Base-by-base conservation (phyloP, 2,113 vertebrate genomes). In the Megaceryle torquata region DNA sequence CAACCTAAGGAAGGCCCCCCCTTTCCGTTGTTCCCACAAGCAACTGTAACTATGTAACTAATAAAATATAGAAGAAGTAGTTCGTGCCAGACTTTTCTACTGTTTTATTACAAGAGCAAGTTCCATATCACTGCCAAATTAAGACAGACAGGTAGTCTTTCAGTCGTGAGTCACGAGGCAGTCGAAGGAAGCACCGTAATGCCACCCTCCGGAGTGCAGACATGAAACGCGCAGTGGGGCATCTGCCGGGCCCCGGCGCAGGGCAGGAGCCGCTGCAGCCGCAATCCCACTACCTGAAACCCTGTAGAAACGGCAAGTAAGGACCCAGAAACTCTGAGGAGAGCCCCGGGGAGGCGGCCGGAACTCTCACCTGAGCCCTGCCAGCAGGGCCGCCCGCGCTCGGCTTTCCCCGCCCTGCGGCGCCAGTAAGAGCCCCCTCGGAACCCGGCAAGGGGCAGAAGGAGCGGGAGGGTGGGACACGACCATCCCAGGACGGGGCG, bases 151-250 rank as follows among this genome's bases (percentile, higher is more conserved):
- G n/a, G 53, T 4, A 9, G 16, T 5, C 41, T 11, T 22, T 28
- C 74, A 5, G 46, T 6, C 11, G 24, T 1, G 22, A 35, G 46
- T 20, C 69, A 9, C 0, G 19, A 25, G 57, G 25, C 39, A 10
- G 48, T 1, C 21, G 35, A 28, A n/a, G 39, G 69, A 19, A 69
- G 39, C 33, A 2, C 41, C 8, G 16, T 1, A 37, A 18, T 1
- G 0, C 10, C 25, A 51, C 12, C 31, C 35, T 10, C 26, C 41
- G 5, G 21, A 10, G 33, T 0, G 26, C n/a, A 10, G 15, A 15
- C 28, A 1, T 0, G 10, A 9, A 22, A 17, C 0, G 28, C 14
- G 3, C 17, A 2, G 16, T 0, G n/a, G 24, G 44, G 26, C 4
- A 8, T 0, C 54, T 19, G 50, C 72, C 54, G 15, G 20, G 33